These are phyloP conservation scores for Drosophila pandora DNA, from an alignment of 1,140 invertebrate species.

Conservation along the genomic window DNA sequence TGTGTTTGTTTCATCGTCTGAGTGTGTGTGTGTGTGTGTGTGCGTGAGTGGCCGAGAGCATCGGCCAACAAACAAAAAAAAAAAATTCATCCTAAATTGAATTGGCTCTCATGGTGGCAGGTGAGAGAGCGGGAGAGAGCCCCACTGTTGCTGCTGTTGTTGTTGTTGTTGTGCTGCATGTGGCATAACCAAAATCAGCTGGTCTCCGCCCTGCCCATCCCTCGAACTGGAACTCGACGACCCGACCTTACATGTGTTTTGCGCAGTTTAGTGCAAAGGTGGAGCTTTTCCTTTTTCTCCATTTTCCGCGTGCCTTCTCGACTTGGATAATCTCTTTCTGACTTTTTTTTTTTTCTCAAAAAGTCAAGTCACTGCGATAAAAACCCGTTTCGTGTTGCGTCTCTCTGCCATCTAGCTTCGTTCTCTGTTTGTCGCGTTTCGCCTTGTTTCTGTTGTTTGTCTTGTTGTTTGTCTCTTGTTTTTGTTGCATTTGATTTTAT, in stretches of 20 bases:
- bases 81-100: conserved; percentile 7
- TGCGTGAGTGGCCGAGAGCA: conserved; percentile 12
- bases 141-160: conserved; percentile 3
- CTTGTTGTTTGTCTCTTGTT: neutral
- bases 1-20: conserved; percentile 19
- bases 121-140: neutral
- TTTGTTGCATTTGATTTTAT: neutral
- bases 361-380: conserved; percentile 20
- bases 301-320: conserved; percentile 25
- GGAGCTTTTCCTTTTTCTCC: conserved; percentile 16
- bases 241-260: conserved; percentile 1
- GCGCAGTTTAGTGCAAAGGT: conserved; percentile 23
- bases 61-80: conserved; percentile 30
- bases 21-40: conserved; percentile 11
- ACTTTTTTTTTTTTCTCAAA: conserved; percentile 9
- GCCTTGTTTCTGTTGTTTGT: conserved; percentile 27
- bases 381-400: conserved; percentile 36
- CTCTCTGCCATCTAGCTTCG: neutral
- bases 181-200: conserved; percentile 9
- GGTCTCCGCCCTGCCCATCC: conserved; percentile 3
- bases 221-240: conserved; percentile 2
- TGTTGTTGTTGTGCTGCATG: neutral
- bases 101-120: conserved; percentile 6
- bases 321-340: conserved; percentile 15
- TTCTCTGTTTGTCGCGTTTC: conserved; percentile 18